phyloP scores from a whole-genome alignment of 2,797 vertebrate species.

The Myotis daubentonii region DNA sequence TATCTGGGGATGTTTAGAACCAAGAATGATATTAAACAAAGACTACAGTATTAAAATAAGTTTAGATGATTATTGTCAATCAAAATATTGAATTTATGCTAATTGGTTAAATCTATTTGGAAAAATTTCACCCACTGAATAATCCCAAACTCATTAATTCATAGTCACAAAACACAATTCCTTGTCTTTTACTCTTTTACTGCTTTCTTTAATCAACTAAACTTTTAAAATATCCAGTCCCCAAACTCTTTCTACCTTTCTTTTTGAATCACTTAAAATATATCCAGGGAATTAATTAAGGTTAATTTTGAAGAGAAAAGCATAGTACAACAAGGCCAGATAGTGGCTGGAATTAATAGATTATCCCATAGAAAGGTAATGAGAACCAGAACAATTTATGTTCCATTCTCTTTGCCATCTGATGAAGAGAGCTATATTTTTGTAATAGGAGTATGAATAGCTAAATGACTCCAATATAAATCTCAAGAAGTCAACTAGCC shows the following conservation, averaged over 20 bases:
- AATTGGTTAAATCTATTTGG: neutral
- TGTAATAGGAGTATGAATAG: neutral
- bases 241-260: neutral
- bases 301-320: slow-evolving; percentile 16
- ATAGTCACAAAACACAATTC: neutral
- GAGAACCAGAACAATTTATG: neutral
- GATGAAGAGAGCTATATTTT: neutral
- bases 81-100: neutral
- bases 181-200: neutral
- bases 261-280: neutral
- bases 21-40: neutral
- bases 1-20: neutral
- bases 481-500: neutral
- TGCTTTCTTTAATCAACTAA: neutral
- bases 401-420: neutral
- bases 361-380: neutral
- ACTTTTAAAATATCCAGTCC: neutral
- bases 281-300: neutral
- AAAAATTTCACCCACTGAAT: neutral
- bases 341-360: neutral
- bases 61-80: neutral
- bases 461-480: slow-evolving; percentile 12
- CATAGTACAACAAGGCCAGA: neutral
- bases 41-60: neutral
- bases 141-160: neutral